phyloP scores from a whole-genome alignment of 2,113 vertebrate species.

The Saccopteryx bilineata region DNA sequence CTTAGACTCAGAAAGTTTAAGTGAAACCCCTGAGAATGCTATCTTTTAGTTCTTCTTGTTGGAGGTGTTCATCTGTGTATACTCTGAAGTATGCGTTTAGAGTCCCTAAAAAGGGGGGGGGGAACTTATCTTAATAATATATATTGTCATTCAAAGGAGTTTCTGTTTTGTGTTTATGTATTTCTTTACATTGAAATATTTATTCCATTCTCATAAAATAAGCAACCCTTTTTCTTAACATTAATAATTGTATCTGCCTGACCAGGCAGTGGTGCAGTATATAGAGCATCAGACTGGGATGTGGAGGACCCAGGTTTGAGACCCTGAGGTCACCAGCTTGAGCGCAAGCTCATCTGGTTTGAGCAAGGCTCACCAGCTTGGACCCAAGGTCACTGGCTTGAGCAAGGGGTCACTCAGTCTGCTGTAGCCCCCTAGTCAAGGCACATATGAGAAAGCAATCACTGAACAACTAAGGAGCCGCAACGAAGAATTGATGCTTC shows the following conservation, averaged over 20 bases:
- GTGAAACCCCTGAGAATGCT: background rate
- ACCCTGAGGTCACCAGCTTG: too few species aligned
- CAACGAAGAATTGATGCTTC: too few species aligned
- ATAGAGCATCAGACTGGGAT: too few species aligned
- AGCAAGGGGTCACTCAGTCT: too few species aligned
- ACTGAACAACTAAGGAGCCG: too few species aligned
- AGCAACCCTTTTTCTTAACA: background rate
- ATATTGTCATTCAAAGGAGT: background rate
- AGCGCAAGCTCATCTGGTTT: too few species aligned
- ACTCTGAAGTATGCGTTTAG: background rate
- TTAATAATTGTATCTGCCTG: background rate
- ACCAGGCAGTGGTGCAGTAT: too few species aligned
- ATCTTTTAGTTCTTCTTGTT: background rate
- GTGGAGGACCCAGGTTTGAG: too few species aligned
- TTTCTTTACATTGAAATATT: background rate
- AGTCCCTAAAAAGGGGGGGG: background rate
- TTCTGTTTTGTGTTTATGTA: background rate
- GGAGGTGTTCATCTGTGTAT: background rate
- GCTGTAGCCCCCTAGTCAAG: too few species aligned
- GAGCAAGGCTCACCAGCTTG: too few species aligned
- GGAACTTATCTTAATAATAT: background rate
- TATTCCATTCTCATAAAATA: conserved; percentile 37
- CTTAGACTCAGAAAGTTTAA: background rate
- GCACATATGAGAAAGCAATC: too few species aligned
- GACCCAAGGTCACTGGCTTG: too few species aligned